Evolutionary conservation across 2,797 vertebrate species (phyloP), one percentile per base, ranked within the genome.

Genomic region (Neosalanx taihuensis): DNA sequence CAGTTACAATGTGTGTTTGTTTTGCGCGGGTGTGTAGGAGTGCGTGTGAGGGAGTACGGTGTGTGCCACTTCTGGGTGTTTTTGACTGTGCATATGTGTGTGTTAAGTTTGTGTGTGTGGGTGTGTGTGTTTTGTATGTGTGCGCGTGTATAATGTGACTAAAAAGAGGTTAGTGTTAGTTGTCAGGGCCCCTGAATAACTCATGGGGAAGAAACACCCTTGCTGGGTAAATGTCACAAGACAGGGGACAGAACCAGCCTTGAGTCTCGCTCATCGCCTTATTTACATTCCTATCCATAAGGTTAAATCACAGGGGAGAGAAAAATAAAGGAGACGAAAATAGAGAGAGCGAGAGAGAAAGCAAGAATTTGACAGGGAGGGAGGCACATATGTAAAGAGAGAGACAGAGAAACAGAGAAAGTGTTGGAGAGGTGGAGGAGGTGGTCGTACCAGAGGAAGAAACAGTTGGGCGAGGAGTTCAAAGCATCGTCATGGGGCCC

Each of bases 231-330:
- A 86, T 89, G 89, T 89, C 88, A 89, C 79, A 85, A 84, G 77
- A 70, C 80, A 81, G 82, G 82, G 76, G 72, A 83, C 78, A 83
- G 83, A 86, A 84, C 83, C 82, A 80, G 83, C 84, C 78, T 57
- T 72, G 73, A 79, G 81, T 77, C 29, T 79, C 70, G 75, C 82
- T 76, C 79, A 84, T 79, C 78, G 71, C 69, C 82, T 89, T 83
- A 88, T 90, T 89, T 90, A 84, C 86, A 88, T 88, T 86, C 86
- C 88, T 86, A 87, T 78, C 81, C 73, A 78, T 84, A 80, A 86
- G 78, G 82, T 67, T 17, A 46, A 41, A 41, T 37, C 64, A 23
- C 35, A 77, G 74, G 81, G 70, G 51, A 41, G 69, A 67, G 37
- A 29, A 37, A 70, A 15, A 6, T n/a, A 30, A 23, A 62, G 53